phyloP scores from a whole-genome alignment of 2,797 vertebrate species.

The Chelidonichthys spinosus region DNA sequence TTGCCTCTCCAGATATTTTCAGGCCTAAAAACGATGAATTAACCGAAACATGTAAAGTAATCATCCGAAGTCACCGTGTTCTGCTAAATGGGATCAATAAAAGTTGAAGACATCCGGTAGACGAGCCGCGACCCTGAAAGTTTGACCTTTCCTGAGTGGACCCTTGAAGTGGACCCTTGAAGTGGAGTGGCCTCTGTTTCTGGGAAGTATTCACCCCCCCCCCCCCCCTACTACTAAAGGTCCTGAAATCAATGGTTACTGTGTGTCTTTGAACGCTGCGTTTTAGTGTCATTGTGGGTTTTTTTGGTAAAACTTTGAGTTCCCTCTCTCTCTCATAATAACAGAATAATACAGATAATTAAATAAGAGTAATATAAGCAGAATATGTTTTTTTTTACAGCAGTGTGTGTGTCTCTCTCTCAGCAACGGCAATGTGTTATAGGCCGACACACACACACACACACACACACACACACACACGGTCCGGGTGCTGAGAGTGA shows the following conservation, averaged over 20 bases:
- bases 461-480: conserved; percentile 13
- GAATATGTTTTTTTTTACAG: no score
- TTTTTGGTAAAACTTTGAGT: no score
- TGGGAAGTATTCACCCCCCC: not conserved
- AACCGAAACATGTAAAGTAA: no score
- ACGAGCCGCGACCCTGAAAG: not conserved
- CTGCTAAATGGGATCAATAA: not conserved
- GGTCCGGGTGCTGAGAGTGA: conserved; percentile 48
- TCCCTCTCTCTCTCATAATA: no score
- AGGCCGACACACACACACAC: conserved; percentile 14
- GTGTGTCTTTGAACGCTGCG: not conserved
- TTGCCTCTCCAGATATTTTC: no score
- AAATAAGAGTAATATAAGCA: no score
- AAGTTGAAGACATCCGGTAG: not conserved
- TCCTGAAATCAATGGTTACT: not conserved
- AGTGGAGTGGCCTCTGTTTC: conserved; percentile 29
- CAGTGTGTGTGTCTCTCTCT: not conserved
- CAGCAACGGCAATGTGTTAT: not conserved
- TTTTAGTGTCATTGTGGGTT: not conserved
- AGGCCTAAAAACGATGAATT: no score
- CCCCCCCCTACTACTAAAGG: not conserved
- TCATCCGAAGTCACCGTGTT: not conserved
- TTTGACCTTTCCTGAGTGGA: not conserved
- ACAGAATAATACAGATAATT: no score
- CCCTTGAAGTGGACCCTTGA: not conserved